These are phyloP conservation scores for Cromileptes altivelis DNA, from an alignment of 2,113 vertebrate genomes.

Conservation along the genomic window DNA sequence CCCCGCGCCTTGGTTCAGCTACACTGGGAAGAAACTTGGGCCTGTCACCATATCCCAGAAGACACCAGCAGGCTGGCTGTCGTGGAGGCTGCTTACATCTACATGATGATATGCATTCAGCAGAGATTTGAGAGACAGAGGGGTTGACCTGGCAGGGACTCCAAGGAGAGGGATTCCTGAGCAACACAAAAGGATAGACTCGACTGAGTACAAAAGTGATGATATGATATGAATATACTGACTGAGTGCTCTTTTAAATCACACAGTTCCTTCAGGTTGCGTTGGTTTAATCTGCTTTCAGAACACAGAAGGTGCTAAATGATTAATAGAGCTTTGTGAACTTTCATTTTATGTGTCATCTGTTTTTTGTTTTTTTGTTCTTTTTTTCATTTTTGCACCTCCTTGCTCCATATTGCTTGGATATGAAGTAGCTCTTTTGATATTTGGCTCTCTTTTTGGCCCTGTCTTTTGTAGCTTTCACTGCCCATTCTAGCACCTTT, in stretches of 20 bases:
- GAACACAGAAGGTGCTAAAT: neutral
- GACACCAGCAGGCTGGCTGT: conserved; percentile 49
- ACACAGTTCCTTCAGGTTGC: neutral
- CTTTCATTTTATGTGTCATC: neutral
- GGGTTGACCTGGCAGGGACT: conserved; percentile 16
- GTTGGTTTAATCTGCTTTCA: neutral
- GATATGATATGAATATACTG: neutral
- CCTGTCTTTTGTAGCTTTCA: neutral
- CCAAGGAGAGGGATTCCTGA: neutral
- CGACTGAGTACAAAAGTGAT: neutral
- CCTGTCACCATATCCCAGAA: conserved; percentile 54
- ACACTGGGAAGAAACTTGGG: conserved; percentile 14
- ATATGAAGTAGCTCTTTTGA: neutral
- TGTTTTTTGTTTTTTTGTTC: neutral
- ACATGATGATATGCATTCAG: conserved; percentile 51
- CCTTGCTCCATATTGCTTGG: neutral
- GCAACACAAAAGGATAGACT: conserved; percentile 8
- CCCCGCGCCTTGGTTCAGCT: conserved; percentile 24
- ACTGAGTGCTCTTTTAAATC: neutral
- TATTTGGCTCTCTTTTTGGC: neutral
- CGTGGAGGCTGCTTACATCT: conserved; percentile 49
- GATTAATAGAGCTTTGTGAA: conserved; percentile 13
- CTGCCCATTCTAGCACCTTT: neutral
- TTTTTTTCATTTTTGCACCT: neutral
- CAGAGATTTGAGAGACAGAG: conserved; percentile 39